These are phyloP conservation scores for Lasioglossum leucozonium DNA, from an alignment of 2,888 invertebrate genomes.

Conservation along the genomic window DNA sequence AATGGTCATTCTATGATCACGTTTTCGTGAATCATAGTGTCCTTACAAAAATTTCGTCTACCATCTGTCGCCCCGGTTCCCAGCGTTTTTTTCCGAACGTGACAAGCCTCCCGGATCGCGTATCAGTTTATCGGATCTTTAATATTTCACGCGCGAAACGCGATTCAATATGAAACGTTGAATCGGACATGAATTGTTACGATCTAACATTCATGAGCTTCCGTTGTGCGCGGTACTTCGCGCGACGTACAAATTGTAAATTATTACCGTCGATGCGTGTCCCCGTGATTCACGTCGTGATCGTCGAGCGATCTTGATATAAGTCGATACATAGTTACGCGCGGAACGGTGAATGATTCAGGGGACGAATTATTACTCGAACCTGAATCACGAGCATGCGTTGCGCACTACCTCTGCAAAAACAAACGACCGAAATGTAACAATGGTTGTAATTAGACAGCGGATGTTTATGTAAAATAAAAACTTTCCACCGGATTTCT, in stretches of 20 bases:
- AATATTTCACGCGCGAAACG: constrained; percentile 15
- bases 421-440: no score
- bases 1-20: no score
- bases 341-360: background rate
- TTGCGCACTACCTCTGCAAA: background rate
- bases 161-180: constrained; percentile 9
- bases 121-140: constrained; percentile 13
- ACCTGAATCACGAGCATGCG: background rate
- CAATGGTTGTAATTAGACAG: no score
- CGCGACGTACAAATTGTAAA: background rate
- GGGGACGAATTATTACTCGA: background rate
- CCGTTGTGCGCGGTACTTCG: background rate
- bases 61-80: background rate
- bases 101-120: background rate
- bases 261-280: background rate
- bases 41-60: background rate
- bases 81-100: background rate
- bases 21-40: background rate
- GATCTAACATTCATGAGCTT: background rate
- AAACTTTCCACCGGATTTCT: no score
- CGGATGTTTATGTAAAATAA: no score
- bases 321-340: background rate
- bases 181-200: constrained; percentile 27
- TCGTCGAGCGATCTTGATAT: background rate
- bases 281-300: background rate